These are phyloP conservation scores for Haplotaxodon microlepis DNA, from an alignment of 2,113 vertebrate species.

Conservation along the genomic window DNA sequence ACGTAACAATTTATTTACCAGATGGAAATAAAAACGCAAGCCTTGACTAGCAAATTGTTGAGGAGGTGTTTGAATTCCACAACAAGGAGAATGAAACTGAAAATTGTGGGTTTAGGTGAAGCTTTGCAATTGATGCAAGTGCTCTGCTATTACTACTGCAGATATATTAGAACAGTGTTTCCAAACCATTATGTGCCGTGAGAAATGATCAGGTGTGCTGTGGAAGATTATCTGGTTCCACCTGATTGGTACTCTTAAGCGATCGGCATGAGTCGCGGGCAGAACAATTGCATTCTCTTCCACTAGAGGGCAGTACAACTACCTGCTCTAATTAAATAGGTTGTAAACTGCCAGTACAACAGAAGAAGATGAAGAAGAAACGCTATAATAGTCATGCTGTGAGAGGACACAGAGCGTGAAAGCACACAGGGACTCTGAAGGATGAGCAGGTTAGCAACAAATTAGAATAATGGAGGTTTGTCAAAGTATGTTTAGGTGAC, in stretches of 20 bases:
- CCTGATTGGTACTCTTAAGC: neutral
- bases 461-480: too few species aligned
- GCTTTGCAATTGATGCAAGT: neutral
- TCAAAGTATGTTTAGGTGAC: too few species aligned
- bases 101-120: neutral
- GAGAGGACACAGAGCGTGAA: accelerated
- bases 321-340: neutral
- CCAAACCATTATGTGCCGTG: neutral
- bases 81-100: neutral
- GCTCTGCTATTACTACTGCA: neutral
- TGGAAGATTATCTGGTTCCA: neutral
- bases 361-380: neutral
- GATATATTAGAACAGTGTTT: neutral
- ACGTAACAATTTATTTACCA: neutral
- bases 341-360: neutral
- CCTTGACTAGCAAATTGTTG: neutral
- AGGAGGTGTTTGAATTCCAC: too few species aligned
- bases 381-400: accelerated
- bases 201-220: neutral
- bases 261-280: neutral
- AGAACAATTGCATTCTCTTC: neutral
- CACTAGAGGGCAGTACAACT: neutral
- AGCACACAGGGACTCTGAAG: too few species aligned
- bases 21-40: neutral
- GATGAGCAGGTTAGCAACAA: too few species aligned